phyloP scores from a whole-genome alignment of 2,888 invertebrate genomes.

The Apeira syringaria region DNA sequence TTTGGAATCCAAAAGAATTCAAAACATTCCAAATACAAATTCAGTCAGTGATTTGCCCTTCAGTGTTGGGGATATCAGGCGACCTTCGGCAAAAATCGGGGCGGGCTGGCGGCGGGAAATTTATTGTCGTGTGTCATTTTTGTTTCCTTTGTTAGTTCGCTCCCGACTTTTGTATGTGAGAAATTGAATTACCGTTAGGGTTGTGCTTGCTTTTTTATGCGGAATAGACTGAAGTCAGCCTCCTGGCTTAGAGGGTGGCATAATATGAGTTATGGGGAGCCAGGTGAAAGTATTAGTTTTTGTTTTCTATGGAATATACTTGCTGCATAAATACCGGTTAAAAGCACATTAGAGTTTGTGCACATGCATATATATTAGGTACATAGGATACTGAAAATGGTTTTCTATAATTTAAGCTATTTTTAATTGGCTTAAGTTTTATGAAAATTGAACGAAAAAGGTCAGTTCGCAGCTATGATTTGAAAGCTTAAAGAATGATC shows the following conservation, averaged over 20 bases:
- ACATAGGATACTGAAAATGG: too few species aligned
- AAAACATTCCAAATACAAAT: constrained; percentile 43
- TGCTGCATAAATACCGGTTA: too few species aligned
- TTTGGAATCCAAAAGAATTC: not conserved
- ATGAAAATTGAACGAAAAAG: too few species aligned
- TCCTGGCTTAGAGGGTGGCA: not conserved
- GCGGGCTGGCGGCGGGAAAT: constrained; percentile 15
- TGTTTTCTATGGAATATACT: not conserved
- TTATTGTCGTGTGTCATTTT: constrained; percentile 21
- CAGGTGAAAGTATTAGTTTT: not conserved
- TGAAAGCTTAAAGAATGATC: too few species aligned
- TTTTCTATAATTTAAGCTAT: too few species aligned
- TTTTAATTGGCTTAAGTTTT: too few species aligned
- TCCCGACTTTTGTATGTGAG: constrained; percentile 20
- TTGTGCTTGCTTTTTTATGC: constrained; percentile 8
- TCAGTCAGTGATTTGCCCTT: constrained; percentile 2
- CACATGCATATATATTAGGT: too few species aligned
- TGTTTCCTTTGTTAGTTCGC: constrained; percentile 20
- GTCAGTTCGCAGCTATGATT: too few species aligned
- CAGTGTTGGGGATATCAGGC: constrained; percentile 6
- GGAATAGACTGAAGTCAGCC: constrained; percentile 4
- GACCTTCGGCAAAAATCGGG: constrained; percentile 8
- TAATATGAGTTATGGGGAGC: not conserved
- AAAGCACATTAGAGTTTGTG: too few species aligned
- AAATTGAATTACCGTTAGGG: constrained; percentile 20